Evolutionary conservation across 2,888 invertebrate species (phyloP).

Genomic region (Eristalis pertinax): DNA sequence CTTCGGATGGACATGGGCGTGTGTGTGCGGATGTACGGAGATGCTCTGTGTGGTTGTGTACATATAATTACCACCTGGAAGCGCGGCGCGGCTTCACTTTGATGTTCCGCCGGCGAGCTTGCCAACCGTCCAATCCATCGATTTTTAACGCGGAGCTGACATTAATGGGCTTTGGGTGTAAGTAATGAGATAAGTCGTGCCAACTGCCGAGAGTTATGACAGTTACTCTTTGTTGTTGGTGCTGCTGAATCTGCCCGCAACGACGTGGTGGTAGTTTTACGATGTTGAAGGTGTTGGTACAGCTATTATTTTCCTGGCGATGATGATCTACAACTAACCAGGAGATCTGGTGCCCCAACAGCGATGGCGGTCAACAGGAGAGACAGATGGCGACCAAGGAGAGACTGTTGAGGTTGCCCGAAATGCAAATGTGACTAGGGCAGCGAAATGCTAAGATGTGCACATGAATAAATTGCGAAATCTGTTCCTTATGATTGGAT

Average conservation of each 20-base stretch:
- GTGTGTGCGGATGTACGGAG: neutral
- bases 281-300: conserved; percentile 44
- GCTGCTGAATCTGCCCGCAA: conserved; percentile 12
- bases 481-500: neutral
- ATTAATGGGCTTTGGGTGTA: conserved; percentile 78
- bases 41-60: conserved; percentile 22
- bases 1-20: conserved; percentile 6
- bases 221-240: conserved; percentile 46
- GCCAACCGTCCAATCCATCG: conserved; percentile 79
- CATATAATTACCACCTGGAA: conserved; percentile 69
- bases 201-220: conserved; percentile 72
- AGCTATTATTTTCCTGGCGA: conserved; percentile 3
- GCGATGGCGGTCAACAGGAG: neutral
- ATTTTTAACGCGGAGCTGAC: conserved; percentile 81
- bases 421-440: too few species aligned
- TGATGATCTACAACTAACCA: conserved; percentile 30
- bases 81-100: conserved; percentile 73
- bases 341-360: neutral
- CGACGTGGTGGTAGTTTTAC: conserved; percentile 43
- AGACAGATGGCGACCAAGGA: neutral
- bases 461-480: conserved; percentile 1
- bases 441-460: conserved; percentile 14
- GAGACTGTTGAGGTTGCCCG: neutral
- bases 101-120: conserved; percentile 77
- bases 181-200: conserved; percentile 78